phyloP scores from a whole-genome alignment of 2,113 vertebrate species.

The Pholis gunnellus region DNA sequence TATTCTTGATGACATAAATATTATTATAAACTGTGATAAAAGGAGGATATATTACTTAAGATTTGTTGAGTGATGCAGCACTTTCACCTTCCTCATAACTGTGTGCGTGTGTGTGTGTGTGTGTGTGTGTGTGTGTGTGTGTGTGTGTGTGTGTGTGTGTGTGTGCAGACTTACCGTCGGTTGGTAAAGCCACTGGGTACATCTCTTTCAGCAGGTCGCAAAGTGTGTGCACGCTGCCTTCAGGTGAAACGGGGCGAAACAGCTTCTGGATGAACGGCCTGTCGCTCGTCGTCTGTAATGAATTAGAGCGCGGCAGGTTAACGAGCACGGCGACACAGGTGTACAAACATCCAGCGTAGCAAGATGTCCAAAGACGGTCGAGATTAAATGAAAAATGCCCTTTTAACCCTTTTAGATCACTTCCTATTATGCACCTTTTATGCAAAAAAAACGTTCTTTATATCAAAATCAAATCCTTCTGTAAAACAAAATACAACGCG shows the following conservation, averaged over 20 bases:
- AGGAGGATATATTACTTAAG: too few species aligned
- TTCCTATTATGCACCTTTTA: too few species aligned
- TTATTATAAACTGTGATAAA: not conserved
- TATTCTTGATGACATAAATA: too few species aligned
- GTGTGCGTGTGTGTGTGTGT: conserved; percentile 8
- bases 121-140: not conserved
- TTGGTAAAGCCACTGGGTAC: conserved; percentile 88
- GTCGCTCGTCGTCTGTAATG: conserved; percentile 88
- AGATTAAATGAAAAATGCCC: too few species aligned
- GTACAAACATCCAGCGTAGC: not conserved
- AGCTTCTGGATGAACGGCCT: conserved; percentile 97
- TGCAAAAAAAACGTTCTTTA: not conserved
- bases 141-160: not conserved
- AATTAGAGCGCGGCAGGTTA: conserved; percentile 31
- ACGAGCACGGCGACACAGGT: not conserved
- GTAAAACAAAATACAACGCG: too few species aligned
- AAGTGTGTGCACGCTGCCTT: conserved; percentile 90
- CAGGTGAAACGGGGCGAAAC: conserved; percentile 91
- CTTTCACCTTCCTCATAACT: not conserved
- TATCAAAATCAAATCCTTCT: not conserved
- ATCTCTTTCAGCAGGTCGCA: conserved; percentile 93
- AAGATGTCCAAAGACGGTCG: too few species aligned
- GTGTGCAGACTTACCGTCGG: conserved; percentile 86
- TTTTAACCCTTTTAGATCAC: too few species aligned
- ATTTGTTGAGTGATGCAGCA: not conserved